phyloP scores from a whole-genome alignment of 2,113 vertebrate genomes.

The Monarcha castaneiventris region DNA sequence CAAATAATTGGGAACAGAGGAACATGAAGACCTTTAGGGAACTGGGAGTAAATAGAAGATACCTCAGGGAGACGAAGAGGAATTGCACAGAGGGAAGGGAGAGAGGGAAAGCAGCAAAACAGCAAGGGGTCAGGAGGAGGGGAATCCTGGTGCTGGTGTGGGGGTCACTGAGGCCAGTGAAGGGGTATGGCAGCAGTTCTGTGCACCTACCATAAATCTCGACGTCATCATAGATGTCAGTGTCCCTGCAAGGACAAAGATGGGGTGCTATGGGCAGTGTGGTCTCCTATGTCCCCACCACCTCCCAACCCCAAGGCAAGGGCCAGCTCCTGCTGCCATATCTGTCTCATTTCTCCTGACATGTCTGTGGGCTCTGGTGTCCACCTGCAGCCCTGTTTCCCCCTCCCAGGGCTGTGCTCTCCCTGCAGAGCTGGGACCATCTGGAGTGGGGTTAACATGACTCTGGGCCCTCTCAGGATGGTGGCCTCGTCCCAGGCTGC shows the following conservation, averaged over 20 bases:
- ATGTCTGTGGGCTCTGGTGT: neutral
- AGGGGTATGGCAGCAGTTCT: neutral
- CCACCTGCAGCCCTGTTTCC: accelerated
- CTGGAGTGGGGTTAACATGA: accelerated
- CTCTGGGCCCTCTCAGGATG: neutral
- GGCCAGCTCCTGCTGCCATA: neutral
- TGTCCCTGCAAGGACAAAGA: constrained; percentile 70
- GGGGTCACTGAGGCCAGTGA: neutral
- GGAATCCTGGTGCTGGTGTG: neutral
- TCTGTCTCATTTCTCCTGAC: neutral
- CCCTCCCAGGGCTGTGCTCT: neutral
- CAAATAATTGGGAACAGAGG: neutral
- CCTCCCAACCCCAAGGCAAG: accelerated
- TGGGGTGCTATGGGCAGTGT: neutral
- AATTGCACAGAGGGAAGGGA: neutral
- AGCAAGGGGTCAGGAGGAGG: neutral
- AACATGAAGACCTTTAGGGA: neutral
- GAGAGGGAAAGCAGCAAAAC: neutral
- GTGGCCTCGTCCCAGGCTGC: neutral
- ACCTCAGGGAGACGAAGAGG: neutral
- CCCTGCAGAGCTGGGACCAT: neutral
- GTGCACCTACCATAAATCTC: constrained; percentile 68
- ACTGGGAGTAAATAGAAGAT: neutral
- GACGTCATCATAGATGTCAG: constrained; percentile 83
- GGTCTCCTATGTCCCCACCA: neutral